Base-by-base conservation (phyloP, 2,797 vertebrate genomes). In the Cirrhinus molitorella region DNA sequence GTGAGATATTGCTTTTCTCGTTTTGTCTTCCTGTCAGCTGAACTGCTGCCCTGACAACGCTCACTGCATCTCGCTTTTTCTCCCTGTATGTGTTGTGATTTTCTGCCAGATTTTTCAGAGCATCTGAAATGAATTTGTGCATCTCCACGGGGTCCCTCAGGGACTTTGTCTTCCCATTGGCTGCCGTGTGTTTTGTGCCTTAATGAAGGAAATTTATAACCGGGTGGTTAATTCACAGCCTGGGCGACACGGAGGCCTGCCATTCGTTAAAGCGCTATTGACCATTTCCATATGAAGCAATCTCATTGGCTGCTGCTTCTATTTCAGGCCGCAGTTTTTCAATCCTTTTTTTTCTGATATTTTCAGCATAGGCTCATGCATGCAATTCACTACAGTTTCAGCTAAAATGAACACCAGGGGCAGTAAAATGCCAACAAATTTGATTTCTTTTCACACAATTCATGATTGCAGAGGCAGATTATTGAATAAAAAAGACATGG, bases 211-310 rank as follows among this genome's bases (percentile, higher is more conserved):
- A 66, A 82, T 70, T 89, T 82, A 66, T 83, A 87, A 78, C 81
- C 51, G 57, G 80, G 65, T 28, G 51, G 87, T 86, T 92, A 86
- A 91, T 92, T 88, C 81, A 59, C 23, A 87, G 84, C 83, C 83
- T 75, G 85, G 68, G 72, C 6, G 34, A 87, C 66, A 84, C 80
- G 23, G 81, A 61, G 75, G 19, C 77, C 73, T 67, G 85, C 70
- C 53, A 79, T 80, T 81, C 31, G 74, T 83, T 81, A 85, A 79
- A 74, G 40, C 45, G 13, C 65, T 85, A 71, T 28, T 78, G 83
- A 79, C 70, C 72, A 55, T 45, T 85, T 80, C 73, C 80, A 80
- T 83, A 78, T 40, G 47, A 67, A 74, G 23, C 66, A 71, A 83
- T 67, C 63, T 77, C 55, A 87, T 76, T 79, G 81, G 76, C 66